Conservation (phyloP, 2,113 vertebrate genomes). For the Pleuronectes platessa region DNA sequence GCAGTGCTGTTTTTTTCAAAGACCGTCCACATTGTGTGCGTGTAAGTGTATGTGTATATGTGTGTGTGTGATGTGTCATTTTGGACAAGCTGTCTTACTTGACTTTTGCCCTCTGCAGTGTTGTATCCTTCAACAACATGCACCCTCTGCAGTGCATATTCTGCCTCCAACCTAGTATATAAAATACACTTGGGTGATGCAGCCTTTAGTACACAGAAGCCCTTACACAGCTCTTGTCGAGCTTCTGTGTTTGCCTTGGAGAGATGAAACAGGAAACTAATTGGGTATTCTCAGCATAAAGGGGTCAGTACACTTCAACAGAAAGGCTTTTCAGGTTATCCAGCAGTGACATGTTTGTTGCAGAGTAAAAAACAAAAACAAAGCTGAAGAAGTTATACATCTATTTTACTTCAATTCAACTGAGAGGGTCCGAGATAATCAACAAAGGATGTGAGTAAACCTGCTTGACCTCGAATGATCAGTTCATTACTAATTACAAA, state of each 20-base stretch:
- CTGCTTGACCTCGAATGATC: too few relatives aligned
- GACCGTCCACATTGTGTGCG: not conserved
- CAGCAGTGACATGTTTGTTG: not conserved
- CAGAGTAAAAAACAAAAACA: not conserved
- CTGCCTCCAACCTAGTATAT: not conserved
- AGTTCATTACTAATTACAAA: too few relatives aligned
- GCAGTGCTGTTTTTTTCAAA: too few relatives aligned
- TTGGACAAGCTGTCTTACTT: not conserved
- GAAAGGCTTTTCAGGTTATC: not conserved
- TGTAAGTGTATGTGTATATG: not conserved
- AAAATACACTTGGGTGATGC: not conserved
- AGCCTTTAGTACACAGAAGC: not conserved
- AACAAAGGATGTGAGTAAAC: too few relatives aligned
- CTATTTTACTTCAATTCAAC: too few relatives aligned
- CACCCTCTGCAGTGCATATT: conserved; percentile 1
- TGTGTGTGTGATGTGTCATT: not conserved
- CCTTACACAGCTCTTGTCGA: not conserved
- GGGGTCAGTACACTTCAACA: not conserved
- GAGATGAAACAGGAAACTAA: not conserved
- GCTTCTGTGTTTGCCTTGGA: not conserved
- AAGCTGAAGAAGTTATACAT: not conserved
- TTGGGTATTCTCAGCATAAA: not conserved
- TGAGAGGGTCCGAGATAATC: too few relatives aligned
- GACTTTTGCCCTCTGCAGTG: conserved; percentile 3
- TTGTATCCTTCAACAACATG: conserved; percentile 6